Percentiles rank a stretch among this genome's conserved stretches.
Conservation (phyloP, 2,888 invertebrate species). For the Perdita meconis region DNA sequence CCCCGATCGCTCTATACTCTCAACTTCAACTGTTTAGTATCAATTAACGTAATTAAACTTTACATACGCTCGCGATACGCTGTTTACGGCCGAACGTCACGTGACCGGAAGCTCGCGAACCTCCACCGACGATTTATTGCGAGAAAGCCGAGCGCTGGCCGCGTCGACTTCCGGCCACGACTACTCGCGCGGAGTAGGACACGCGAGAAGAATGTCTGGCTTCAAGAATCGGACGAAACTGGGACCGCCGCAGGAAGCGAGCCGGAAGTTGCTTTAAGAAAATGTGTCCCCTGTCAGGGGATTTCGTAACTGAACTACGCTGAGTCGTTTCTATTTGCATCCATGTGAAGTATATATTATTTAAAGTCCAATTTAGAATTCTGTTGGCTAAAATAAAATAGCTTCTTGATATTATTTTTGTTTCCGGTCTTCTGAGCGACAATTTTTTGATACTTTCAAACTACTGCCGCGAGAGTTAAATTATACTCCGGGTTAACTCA, state of each 20-base stretch:
- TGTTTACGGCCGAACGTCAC: constrained; percentile 23
- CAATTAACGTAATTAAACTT: constrained; percentile 56
- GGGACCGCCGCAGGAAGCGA: constrained; percentile 10
- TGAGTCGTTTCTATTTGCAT: too few relatives aligned
- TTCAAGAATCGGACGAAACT: constrained; percentile 11
- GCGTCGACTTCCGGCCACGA: constrained; percentile 14
- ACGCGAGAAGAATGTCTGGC: constrained; percentile 24
- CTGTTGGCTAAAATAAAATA: too few relatives aligned
- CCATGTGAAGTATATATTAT: too few relatives aligned
- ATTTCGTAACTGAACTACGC: too few relatives aligned
- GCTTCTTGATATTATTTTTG: too few relatives aligned
- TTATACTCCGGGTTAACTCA: too few relatives aligned
- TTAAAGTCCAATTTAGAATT: too few relatives aligned
- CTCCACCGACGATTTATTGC: constrained; percentile 17
- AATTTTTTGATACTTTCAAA: too few relatives aligned
- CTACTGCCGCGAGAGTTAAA: too few relatives aligned
- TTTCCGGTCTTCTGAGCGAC: too few relatives aligned
- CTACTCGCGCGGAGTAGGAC: constrained; percentile 11
- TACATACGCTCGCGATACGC: constrained; percentile 10
- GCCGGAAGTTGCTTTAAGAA: neutral
- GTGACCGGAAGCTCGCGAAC: constrained; percentile 30
- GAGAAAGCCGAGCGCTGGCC: constrained; percentile 7
- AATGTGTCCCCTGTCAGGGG: neutral
- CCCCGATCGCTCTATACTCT: constrained; percentile 18
- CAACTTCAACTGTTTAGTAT: constrained; percentile 41